Base-by-base conservation (phyloP, 2,113 vertebrate species). In the Tachuris rubrigastra region DNA sequence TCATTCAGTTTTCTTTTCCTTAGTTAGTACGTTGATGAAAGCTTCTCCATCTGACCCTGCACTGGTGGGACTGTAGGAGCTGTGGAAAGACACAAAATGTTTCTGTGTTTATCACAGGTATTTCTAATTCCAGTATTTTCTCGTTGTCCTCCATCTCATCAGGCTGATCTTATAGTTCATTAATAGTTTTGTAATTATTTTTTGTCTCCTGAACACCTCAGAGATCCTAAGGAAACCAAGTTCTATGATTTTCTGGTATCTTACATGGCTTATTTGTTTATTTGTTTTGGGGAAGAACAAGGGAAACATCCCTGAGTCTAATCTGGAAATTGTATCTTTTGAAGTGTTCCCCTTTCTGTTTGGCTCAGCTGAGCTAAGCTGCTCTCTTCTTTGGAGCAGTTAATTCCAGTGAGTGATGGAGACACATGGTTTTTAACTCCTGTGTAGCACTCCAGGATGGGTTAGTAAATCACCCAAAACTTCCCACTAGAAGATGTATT, bases 401-500 rank as follows among this genome's bases (percentile, higher is more conserved):
- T 88, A 94, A 92, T 83, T 55, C 55, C 74, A 33, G 8, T 17
- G 50, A 86, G 24, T 71, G 83, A 90, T 80, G 60, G 73, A 93
- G 50, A 90, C 7, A 12, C 12, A 77, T 10, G 66, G 15, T 17
- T 93, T 92, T 80, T 72, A 88, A 80, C 72, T 86, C 80, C 33
- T 28, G 73, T 50, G 42, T 74, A 77, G 68, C 37, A 77, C 76
- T 80, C 81, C 72, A 71, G n/a, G 65, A 31, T 75, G 25, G 60
- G 92, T 91, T 84, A 87, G 85, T 87, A 96, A 89, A 95, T 96
- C 89, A 93, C 52, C 53, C n/a, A 23, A 63, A 88, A 55, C 50
- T 74, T 81, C 84, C 77, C 39, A 20, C 25, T 27, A 46, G 33
- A 91, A 81, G 66, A 78, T 85, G 42, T 33, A 93, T 75, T 14